These are phyloP conservation scores for Peucedramus taeniatus DNA, from an alignment of 2,113 vertebrate species.

Conservation along the genomic window DNA sequence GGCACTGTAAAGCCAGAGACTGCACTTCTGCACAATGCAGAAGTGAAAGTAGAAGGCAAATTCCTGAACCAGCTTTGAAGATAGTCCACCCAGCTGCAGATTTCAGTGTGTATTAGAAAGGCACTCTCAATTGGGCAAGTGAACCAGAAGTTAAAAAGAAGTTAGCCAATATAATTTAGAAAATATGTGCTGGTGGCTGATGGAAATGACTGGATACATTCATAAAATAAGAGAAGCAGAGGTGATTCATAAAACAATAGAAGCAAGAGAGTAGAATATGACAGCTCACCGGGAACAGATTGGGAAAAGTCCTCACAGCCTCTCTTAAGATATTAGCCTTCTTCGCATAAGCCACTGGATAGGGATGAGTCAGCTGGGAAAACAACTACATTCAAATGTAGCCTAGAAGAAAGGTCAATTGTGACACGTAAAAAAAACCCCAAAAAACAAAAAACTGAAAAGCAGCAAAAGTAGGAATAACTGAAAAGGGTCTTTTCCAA, in stretches of 20 bases:
- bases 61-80: not conserved
- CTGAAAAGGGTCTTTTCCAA: conserved; percentile 68
- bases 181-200: not conserved
- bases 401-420: conserved; percentile 20
- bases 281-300: not conserved
- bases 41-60: not conserved
- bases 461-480: conserved; percentile 27
- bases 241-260: not conserved
- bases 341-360: not conserved
- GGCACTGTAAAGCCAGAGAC: not conserved
- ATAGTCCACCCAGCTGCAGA: not conserved
- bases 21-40: not conserved
- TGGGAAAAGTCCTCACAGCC: not conserved
- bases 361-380: not conserved
- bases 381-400: not conserved
- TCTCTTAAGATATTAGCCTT: not conserved
- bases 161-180: not conserved
- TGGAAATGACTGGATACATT: not conserved
- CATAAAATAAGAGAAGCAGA: not conserved
- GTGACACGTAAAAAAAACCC: not conserved
- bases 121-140: not conserved
- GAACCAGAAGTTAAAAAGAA: not conserved
- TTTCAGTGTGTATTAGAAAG: not conserved
- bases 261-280: not conserved
- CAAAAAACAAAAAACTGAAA: not conserved